A percentile compares a stretch with the other conserved stretches of the same genome.
These are phyloP conservation scores for Rattus rattus DNA, from an alignment of 2,113 vertebrate species.

Conservation along the genomic window DNA sequence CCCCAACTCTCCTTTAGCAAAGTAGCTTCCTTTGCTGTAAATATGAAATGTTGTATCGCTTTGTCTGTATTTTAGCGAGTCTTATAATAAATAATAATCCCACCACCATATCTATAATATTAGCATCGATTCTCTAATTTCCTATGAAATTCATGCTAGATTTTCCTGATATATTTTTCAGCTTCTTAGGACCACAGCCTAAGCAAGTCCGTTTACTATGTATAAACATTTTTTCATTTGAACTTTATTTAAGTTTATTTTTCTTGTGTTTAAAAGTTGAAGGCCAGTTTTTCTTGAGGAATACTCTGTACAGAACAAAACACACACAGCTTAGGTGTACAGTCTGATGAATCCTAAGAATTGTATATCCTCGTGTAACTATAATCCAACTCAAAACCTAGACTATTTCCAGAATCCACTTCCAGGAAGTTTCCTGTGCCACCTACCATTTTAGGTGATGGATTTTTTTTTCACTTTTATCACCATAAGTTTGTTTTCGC, in stretches of 20 bases:
- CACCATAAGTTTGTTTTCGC: background rate
- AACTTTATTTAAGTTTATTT: background rate
- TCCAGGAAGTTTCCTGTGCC: background rate
- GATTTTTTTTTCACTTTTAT: background rate
- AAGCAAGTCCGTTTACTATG: background rate
- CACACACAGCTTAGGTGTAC: background rate
- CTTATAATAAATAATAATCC: background rate
- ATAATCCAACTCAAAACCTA: background rate
- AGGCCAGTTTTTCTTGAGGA: background rate
- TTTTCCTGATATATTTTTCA: background rate
- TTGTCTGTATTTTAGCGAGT: background rate
- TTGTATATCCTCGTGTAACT: background rate
- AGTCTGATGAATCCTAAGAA: background rate
- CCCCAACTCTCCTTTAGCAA: background rate
- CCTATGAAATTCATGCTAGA: background rate
- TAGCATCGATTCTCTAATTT: background rate
- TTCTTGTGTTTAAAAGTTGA: conserved; percentile 21
- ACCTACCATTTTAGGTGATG: background rate
- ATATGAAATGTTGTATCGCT: background rate
- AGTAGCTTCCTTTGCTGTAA: conserved; percentile 11
- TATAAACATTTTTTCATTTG: background rate
- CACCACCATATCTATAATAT: background rate
- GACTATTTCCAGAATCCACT: conserved; percentile 13
- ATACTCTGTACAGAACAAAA: background rate
- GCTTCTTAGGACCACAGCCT: background rate